Percentiles rank a stretch among this genome's conserved stretches.
phyloP scores from a whole-genome alignment of 2,113 vertebrate genomes.

The Acrocephalus arundinaceus region DNA sequence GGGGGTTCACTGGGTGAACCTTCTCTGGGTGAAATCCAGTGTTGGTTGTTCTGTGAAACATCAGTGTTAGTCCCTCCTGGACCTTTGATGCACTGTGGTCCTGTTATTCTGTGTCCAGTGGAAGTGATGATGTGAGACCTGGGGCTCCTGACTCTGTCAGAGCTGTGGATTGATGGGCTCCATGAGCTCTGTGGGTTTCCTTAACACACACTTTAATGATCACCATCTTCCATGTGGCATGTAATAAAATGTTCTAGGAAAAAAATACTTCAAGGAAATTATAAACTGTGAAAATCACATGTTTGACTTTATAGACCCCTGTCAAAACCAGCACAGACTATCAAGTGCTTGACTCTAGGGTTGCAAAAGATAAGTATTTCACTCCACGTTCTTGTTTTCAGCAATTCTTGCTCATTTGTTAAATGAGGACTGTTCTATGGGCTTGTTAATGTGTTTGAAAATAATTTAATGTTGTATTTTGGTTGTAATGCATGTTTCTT shows the following conservation, averaged over 20 bases:
- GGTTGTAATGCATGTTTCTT: not conserved
- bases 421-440: not conserved
- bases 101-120: not conserved
- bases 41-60: not conserved
- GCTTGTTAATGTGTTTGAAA: not conserved
- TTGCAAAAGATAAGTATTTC: not conserved
- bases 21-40: not conserved
- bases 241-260: not conserved
- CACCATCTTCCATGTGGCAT: not conserved
- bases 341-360: not conserved
- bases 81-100: not conserved
- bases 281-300: not conserved
- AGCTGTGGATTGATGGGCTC: fast-evolving
- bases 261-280: not conserved
- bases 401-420: not conserved
- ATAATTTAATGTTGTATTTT: not conserved
- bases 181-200: not conserved
- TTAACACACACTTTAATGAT: not conserved
- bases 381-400: not conserved
- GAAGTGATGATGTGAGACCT: not conserved
- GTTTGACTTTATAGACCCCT: not conserved
- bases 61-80: not conserved
- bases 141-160: not conserved
- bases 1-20: too few relatives aligned
- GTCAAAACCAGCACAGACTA: not conserved